Base-by-base conservation (phyloP, 2,888 invertebrate genomes). In the Adelphocoris suturalis region DNA sequence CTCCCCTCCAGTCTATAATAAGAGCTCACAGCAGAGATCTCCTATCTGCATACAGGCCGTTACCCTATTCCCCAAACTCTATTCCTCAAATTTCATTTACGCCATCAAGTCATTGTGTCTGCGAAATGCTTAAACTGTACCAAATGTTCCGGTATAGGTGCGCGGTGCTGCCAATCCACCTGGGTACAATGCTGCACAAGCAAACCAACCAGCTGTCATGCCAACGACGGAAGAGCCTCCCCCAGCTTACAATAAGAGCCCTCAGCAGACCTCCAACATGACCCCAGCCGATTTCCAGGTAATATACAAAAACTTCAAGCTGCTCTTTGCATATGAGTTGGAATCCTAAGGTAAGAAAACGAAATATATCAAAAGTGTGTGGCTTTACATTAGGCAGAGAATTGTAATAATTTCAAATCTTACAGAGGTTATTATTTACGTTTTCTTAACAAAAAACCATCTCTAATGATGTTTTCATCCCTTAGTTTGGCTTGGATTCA, bases 201-300 rank as follows among this genome's bases (percentile, higher is more conserved):
- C 95, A 87, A 89, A 89, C 52, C 96, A 96, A 93, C 97, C 97
- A 75, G 97, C 97, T 0, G 96, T 97, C 91, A 96, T 97, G 96
- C 96, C 96, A 92, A 97, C 97, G 14, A 95, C 96, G n/a, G 95
- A 95, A 90, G 94, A 94, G 92, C 92, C 93, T 75, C 93, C 93
- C 85, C 93, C 96, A 47, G 78, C 80, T 13, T 97, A 97, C 93
- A 95, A 95, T 91, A 95, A 95, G 91, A 95, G 94, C 91, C 95
- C 94, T 28, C 96, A 95, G 91, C 95, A 95, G 92, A 57, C 90
- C 5, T 94, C 94, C 92, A 95, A 94, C 95, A 96, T 93, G 92
- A 93, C 94, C 89, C 96, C 96, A 84, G 96, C 96, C 92, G 96
- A 97, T 93, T 95, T 96, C 93, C 96, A 96, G 95, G 96, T 96